Evolutionary conservation across 2,113 vertebrate genomes (phyloP).

Genomic region (Phalacrocorax brasilianus): DNA sequence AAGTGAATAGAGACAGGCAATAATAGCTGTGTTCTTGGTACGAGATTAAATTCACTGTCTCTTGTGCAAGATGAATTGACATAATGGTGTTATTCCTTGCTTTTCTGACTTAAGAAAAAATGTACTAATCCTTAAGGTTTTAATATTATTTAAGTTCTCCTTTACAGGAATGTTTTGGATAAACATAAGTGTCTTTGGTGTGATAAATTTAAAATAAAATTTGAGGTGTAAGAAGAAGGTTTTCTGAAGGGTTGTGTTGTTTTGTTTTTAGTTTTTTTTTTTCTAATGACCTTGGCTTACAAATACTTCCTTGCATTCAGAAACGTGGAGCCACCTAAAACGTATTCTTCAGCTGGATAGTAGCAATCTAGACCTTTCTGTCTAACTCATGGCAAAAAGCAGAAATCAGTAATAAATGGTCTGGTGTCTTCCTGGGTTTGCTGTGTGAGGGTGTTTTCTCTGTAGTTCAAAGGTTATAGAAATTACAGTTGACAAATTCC

Average conservation of each 20-base stretch:
- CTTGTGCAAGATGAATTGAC: neutral
- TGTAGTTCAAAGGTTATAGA: constrained; percentile 40
- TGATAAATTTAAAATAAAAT: neutral
- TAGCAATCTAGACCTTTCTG: neutral
- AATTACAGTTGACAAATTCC: constrained; percentile 57
- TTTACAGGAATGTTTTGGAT: neutral
- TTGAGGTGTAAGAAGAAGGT: neutral
- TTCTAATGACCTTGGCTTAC: neutral
- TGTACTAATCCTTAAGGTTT: neutral
- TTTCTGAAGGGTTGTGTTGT: neutral
- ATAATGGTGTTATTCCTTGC: neutral
- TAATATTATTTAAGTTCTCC: neutral
- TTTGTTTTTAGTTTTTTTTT: neutral
- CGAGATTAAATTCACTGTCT: neutral
- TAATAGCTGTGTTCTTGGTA: neutral
- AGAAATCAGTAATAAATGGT: neutral
- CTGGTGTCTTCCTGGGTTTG: constrained; percentile 11
- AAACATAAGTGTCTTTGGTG: neutral
- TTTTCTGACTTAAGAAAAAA: neutral
- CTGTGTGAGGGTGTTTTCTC: constrained; percentile 9
- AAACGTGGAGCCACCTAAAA: neutral
- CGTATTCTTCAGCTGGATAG: neutral
- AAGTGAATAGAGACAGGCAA: neutral
- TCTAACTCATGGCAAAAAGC: neutral
- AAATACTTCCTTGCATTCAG: neutral